These are phyloP conservation scores for Gasterosteus nipponicus DNA, from an alignment of 2,113 vertebrate genomes.

Conservation along the genomic window DNA sequence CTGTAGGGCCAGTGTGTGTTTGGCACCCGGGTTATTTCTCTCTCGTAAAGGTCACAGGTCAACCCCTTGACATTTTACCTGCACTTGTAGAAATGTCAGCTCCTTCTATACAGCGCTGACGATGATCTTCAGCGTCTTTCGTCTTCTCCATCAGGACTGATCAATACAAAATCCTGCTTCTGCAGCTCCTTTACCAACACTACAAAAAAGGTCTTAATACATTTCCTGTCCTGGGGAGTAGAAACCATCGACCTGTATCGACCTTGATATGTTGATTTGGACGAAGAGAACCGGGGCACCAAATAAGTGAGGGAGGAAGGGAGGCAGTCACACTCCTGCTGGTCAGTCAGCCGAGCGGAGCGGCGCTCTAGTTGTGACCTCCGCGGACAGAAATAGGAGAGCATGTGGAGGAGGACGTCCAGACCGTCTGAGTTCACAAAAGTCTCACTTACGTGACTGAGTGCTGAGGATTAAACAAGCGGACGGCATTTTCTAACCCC, in stretches of 20 bases:
- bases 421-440: slow-evolving; percentile 38
- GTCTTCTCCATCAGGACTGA: neutral
- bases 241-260: slow-evolving; percentile 43
- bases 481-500: slow-evolving; percentile 1
- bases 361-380: slow-evolving; percentile 42
- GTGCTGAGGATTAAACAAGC: slow-evolving; percentile 53
- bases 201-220: neutral
- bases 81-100: slow-evolving; percentile 13
- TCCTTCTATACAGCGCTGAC: neutral
- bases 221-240: slow-evolving; percentile 7
- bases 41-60: slow-evolving; percentile 45
- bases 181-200: neutral
- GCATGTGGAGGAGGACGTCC: slow-evolving; percentile 39
- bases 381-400: slow-evolving; percentile 51
- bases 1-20: slow-evolving; percentile 32
- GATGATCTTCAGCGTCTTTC: neutral
- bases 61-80: slow-evolving; percentile 20
- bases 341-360: slow-evolving; percentile 42
- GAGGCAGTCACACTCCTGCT: slow-evolving; percentile 42
- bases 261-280: slow-evolving; percentile 48
- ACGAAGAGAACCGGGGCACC: slow-evolving; percentile 47
- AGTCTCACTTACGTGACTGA: slow-evolving; percentile 43
- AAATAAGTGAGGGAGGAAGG: slow-evolving; percentile 40
- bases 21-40: slow-evolving; percentile 14
- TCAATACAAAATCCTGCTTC: neutral